A percentile compares a stretch with the other conserved stretches of the same genome.
Evolutionary conservation across 2,797 vertebrate genomes (phyloP).

Genomic region (Neopelma chrysocephalum): DNA sequence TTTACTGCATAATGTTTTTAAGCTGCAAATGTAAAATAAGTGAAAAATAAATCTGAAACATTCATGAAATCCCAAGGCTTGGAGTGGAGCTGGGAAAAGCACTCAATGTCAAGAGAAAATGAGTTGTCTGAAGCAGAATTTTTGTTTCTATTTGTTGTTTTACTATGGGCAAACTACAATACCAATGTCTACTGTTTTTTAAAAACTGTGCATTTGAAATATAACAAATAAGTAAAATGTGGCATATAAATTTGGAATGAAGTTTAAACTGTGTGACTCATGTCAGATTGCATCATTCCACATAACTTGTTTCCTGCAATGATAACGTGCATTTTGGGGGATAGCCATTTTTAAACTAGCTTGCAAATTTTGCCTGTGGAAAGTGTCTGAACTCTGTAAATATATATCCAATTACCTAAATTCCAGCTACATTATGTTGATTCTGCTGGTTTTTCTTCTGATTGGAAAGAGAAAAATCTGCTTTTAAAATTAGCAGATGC

Average conservation of each 20-base stretch:
- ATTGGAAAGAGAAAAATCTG: constrained; percentile 45
- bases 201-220: background rate
- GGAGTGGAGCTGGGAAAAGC: background rate
- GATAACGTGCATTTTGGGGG: background rate
- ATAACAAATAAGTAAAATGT: background rate
- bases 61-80: background rate
- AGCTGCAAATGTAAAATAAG: background rate
- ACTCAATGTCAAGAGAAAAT: background rate
- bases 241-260: background rate
- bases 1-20: background rate
- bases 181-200: background rate
- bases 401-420: constrained; percentile 2
- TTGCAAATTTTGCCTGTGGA: background rate
- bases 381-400: constrained; percentile 17
- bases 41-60: background rate
- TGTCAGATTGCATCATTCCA: background rate
- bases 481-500: constrained; percentile 49
- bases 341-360: background rate
- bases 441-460: constrained; percentile 27
- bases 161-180: background rate
- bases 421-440: background rate
- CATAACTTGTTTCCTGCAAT: background rate
- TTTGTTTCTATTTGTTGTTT: background rate
- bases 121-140: background rate
- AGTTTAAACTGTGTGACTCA: background rate